These are phyloP conservation scores for Ctena decussata DNA, from an alignment of 2,888 invertebrate genomes.

Conservation along the genomic window DNA sequence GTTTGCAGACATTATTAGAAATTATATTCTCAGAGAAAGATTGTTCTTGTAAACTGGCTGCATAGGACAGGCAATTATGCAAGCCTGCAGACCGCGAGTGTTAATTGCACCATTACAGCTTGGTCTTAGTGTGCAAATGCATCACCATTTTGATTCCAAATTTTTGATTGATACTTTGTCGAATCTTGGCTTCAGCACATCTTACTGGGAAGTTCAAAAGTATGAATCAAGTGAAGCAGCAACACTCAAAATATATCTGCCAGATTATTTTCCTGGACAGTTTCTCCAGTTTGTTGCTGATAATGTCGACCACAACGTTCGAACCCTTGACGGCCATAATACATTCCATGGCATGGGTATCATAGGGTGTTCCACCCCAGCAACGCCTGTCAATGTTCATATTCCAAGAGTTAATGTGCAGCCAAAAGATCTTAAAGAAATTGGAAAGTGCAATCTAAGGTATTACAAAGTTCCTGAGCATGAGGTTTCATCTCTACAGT, in stretches of 20 bases:
- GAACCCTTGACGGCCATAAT: conserved; percentile 20
- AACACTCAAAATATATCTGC: conserved; percentile 15
- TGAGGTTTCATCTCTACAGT: background rate
- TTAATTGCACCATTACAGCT: conserved; percentile 40
- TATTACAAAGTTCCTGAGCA: conserved; percentile 6
- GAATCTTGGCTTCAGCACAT: conserved; percentile 16
- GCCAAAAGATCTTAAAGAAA: background rate
- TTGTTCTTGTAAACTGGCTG: background rate
- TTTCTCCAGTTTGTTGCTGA: conserved; percentile 40
- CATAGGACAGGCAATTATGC: conserved; percentile 43
- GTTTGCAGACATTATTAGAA: conserved; percentile 10
- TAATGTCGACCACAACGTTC: conserved; percentile 27
- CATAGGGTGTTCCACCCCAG: conserved; percentile 20
- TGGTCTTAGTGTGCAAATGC: conserved; percentile 41
- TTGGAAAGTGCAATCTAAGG: background rate
- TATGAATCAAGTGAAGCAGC: conserved; percentile 33
- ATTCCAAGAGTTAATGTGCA: background rate
- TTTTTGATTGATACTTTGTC: conserved; percentile 58
- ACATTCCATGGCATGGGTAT: conserved; percentile 62
- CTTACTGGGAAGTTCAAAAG: conserved; percentile 19
- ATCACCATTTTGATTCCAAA: conserved; percentile 33
- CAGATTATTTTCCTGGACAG: conserved; percentile 28
- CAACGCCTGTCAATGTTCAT: background rate
- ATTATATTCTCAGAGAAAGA: conserved; percentile 7
- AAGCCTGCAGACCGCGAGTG: conserved; percentile 40